Base-by-base conservation (phyloP, 2,797 vertebrate species). In the Falco rusticolus region DNA sequence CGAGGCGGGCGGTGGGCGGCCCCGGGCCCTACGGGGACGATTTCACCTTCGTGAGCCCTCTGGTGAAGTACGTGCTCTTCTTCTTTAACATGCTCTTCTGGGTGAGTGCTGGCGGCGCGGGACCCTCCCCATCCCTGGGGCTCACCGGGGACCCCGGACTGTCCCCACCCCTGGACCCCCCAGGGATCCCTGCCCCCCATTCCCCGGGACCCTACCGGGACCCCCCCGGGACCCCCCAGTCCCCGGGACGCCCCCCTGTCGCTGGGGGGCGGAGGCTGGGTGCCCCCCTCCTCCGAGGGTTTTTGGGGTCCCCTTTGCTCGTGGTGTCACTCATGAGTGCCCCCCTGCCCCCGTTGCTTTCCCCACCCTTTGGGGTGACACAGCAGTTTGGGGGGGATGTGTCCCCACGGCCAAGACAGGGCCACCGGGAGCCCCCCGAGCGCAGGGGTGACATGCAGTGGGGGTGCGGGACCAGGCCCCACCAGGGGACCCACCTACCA, bases 1-100 rank as follows among this genome's bases (percentile, higher is more conserved):
- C 91, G 93, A 92, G 96, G 95, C 91, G 92, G 50, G 84, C 56
- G 26, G 96, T 93, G 85, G 84, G 37, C 20, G 85, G 87, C 26
- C 56, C 45, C 11, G 80, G 41, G 31, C 57, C 88, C 57, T 48
- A 37, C 19, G 97, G 96, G 53, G 97, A 98, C 33, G 98, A 98
- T 53, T 99, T 98, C 97, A 98, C 98, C 15, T 99, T 98, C 71
- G 37, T 89, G 21, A 89, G 64, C 87, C 87, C 87, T 21, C 37
- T 83, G 72, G 79, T 14, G 50, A 89, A 89, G 79, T 89, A 83
- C 71, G 31, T 89, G 71, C 87, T 89, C 26, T 89, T 89, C 87
- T 83, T 83, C 71, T 83, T 89, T 79, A 89, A 83, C 79, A 65
- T 89, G 71, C 87, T 89, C 50, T 84, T 84, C 79, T 89, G 87